Evolutionary conservation across 2,888 invertebrate species (phyloP), one percentile per base, ranked within the genome.

Genomic region (Tupiocoris notatus): DNA sequence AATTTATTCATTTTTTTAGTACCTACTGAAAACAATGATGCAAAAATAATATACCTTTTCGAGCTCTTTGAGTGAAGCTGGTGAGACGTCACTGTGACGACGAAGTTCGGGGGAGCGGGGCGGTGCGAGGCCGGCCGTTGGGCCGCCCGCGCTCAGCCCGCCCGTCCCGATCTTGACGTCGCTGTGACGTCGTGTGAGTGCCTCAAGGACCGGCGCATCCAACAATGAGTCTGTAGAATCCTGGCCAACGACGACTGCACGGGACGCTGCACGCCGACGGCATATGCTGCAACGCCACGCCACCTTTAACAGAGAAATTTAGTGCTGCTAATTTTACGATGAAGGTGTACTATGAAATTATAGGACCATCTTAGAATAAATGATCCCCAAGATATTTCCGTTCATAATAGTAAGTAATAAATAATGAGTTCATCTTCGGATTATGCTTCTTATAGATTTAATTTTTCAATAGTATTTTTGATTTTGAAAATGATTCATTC

Each of bases 221-320:
- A 94, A 86, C 76, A 91, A 84, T 1, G 93, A 93, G 84, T 94
- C 94, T n/a, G 92, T 92, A 79, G 93, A 93, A 83, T 93, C 93
- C 83, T 93, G 93, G 0, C 89, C 87, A 25, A 93, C 88, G 24
- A 85, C 84, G 67, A 91, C 91, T 25, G 91, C 87, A 24, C 93
- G 87, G 16, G 92, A 92, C 75, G 90, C 92, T 79, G 93, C 88
- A 85, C 93, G 93, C 64, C 84, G 82, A 25, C 94, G 89, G 83
- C 95, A 95, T 18, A 95, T 94, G 80, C 94, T 94, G 85, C 95
- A 95, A 77, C 92, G 89, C 95, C 95, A 95, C 81, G 89, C 90
- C 80, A 86, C 67, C 75, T 75, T 25, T 1, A 68, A 58, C 1
- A 1, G 18, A 3, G 12, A 39, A 39, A 39, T n/a, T n/a, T n/a